Evolutionary conservation across 2,113 vertebrate genomes (phyloP).

Genomic region (Burhinus bistriatus): DNA sequence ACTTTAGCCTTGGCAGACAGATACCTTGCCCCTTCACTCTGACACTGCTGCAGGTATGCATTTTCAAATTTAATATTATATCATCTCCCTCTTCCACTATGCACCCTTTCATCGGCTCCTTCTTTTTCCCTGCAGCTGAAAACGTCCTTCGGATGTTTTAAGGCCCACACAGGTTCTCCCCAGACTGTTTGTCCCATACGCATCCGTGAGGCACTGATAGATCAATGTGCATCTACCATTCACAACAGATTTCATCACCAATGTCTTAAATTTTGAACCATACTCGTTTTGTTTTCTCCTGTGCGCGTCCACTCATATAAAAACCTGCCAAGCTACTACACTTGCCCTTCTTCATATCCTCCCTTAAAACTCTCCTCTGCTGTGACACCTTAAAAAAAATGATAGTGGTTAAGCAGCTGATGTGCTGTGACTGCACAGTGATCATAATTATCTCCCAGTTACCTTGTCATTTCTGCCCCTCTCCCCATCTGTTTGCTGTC

Average conservation of each 20-base stretch:
- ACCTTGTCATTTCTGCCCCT: conserved; percentile 62
- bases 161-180: background rate
- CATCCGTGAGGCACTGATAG: background rate
- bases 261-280: background rate
- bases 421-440: conserved; percentile 55
- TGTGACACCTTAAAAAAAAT: conserved; percentile 59
- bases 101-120: background rate
- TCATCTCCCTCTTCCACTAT: background rate
- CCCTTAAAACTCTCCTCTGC: conserved; percentile 47
- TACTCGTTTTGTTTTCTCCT: background rate
- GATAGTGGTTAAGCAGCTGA: conserved; percentile 49
- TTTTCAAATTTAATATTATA: background rate
- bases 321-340: background rate
- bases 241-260: background rate
- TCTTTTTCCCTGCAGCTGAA: background rate
- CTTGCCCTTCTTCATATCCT: conserved; percentile 2
- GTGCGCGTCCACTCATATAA: background rate
- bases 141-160: background rate
- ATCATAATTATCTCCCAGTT: conserved; percentile 60
- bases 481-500: conserved; percentile 62
- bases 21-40: background rate
- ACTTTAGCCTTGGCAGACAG: background rate
- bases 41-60: background rate
- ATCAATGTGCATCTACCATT: background rate
- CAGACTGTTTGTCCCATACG: background rate